phyloP scores from a whole-genome alignment of 2,113 vertebrate species.

The Microcebus ravelobensis region DNA sequence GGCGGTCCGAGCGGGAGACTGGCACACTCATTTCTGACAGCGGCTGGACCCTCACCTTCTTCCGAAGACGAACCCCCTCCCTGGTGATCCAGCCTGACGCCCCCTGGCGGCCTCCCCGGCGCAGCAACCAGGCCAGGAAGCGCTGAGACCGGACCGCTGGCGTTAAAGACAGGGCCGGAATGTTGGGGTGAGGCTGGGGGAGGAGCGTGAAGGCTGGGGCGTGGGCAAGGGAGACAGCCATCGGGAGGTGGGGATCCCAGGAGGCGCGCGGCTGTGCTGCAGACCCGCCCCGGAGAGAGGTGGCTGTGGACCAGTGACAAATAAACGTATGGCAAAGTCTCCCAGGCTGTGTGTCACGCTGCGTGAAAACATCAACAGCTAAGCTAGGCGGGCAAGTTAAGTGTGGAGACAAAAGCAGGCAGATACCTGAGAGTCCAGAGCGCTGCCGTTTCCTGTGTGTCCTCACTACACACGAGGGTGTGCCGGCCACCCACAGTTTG shows the following conservation, averaged over 20 bases:
- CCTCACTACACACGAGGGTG: background rate
- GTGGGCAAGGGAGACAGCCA: background rate
- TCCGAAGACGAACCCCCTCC: background rate
- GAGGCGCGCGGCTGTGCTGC: background rate
- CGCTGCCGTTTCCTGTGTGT: background rate
- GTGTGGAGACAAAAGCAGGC: background rate
- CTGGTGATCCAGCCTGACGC: rapidly evolving
- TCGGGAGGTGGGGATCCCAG: background rate
- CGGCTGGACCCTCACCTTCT: background rate
- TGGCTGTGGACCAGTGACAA: background rate
- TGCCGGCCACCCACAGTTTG: background rate
- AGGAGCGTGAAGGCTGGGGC: background rate
- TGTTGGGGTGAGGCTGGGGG: background rate
- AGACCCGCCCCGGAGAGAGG: background rate
- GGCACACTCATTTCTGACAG: background rate
- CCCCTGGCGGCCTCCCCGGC: background rate
- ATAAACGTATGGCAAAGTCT: slow-evolving; percentile 58
- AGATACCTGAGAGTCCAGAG: background rate
- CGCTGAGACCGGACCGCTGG: background rate
- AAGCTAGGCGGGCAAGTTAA: background rate
- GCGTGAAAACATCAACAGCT: background rate
- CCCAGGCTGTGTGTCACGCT: background rate
- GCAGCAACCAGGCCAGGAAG: background rate
- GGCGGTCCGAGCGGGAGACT: background rate
- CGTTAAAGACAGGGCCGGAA: background rate